Conservation (phyloP, 2,113 vertebrate species). For the Rhegmatorhina hoffmannsi region DNA sequence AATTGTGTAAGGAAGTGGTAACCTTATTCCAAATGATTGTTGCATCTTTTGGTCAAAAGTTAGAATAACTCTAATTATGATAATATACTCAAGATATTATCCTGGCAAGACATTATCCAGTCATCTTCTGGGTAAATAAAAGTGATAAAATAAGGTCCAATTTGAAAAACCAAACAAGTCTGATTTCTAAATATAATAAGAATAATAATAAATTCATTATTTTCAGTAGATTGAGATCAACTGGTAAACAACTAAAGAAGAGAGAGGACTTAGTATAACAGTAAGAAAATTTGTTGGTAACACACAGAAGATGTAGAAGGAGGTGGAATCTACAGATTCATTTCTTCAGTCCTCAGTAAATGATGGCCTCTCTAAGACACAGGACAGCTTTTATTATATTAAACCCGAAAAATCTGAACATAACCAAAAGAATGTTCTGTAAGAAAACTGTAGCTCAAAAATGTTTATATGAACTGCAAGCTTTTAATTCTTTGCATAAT, state of each 20-base stretch:
- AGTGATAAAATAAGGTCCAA: slow-evolving; percentile 4
- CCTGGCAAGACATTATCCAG: background rate
- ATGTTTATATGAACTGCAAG: background rate
- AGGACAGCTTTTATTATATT: background rate
- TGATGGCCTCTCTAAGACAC: background rate
- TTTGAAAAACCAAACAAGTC: slow-evolving; percentile 13
- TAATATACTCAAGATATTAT: background rate
- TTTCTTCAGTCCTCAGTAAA: background rate
- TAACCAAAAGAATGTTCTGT: background rate
- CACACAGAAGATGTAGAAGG: background rate
- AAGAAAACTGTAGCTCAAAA: background rate
- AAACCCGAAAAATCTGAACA: background rate
- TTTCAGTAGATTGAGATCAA: slow-evolving; percentile 28
- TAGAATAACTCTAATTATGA: background rate
- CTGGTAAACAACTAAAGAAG: slow-evolving; percentile 4
- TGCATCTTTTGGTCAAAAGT: slow-evolving; percentile 38
- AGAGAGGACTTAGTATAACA: background rate
- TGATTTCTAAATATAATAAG: slow-evolving; percentile 30
- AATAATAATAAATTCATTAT: background rate
- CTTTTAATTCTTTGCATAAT: background rate
- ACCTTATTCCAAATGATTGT: slow-evolving; percentile 17
- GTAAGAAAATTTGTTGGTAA: slow-evolving; percentile 34
- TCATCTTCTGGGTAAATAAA: slow-evolving; percentile 11
- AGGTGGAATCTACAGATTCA: background rate
- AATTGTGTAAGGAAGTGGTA: slow-evolving; percentile 4